phyloP scores from a whole-genome alignment of 2,113 vertebrate species.

The Dipodomys spectabilis region DNA sequence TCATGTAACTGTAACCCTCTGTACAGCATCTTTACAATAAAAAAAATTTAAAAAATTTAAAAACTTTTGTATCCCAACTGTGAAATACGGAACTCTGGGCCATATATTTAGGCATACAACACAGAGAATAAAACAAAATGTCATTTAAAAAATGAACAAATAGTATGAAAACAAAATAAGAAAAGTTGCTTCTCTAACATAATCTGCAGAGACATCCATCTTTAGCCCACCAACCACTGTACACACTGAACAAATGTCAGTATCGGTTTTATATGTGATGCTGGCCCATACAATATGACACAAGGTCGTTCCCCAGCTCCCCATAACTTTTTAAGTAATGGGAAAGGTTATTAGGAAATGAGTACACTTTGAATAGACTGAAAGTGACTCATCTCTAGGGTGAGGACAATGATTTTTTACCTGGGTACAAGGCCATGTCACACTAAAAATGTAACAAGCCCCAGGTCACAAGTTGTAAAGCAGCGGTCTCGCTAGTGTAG shows the following conservation, averaged over 20 bases:
- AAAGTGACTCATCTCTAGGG: too few relatives aligned
- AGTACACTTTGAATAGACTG: too few relatives aligned
- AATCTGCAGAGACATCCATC: conserved; percentile 46
- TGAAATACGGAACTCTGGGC: neutral
- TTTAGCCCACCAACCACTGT: neutral
- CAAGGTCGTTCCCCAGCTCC: neutral
- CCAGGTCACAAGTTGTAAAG: neutral
- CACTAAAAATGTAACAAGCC: conserved; percentile 25
- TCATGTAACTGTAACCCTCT: too few relatives aligned
- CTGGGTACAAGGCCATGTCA: neutral
- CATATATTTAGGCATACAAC: neutral
- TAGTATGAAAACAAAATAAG: conserved; percentile 16
- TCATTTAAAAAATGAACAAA: neutral
- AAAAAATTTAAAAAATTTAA: too few relatives aligned
- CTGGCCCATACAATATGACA: neutral
- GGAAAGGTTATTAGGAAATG: too few relatives aligned
- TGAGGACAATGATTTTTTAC: too few relatives aligned
- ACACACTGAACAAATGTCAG: neutral
- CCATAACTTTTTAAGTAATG: too few relatives aligned
- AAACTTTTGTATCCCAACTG: neutral
- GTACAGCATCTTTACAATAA: too few relatives aligned
- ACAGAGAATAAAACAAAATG: neutral
- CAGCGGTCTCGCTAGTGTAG: neutral
- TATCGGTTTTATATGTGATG: conserved; percentile 27
- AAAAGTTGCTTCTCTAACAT: conserved; percentile 9